These are phyloP conservation scores for Melopsittacus undulatus DNA, from an alignment of 2,797 vertebrate genomes.

Conservation along the genomic window DNA sequence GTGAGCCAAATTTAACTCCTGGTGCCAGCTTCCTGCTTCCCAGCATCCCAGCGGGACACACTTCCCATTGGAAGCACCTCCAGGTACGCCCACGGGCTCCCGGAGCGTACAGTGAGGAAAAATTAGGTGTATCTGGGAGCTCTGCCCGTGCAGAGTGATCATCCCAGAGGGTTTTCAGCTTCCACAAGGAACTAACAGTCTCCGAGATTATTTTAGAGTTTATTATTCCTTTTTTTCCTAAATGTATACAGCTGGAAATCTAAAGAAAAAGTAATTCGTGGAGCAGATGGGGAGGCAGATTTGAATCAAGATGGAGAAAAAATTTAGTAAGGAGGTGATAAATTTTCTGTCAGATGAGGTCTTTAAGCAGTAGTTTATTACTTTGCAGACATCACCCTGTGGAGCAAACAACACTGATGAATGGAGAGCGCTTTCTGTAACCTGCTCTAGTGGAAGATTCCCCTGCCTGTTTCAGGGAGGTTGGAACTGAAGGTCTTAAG, in stretches of 20 bases:
- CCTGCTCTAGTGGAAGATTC: neutral
- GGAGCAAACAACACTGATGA: neutral
- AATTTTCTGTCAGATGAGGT: too few relatives aligned
- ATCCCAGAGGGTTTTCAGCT: neutral
- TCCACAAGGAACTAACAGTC: neutral
- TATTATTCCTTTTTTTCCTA: neutral
- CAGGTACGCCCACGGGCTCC: neutral
- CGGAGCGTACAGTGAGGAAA: fast-evolving
- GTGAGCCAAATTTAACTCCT: neutral
- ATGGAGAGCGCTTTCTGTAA: neutral
- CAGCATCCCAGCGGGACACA: fast-evolving
- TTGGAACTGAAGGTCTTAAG: neutral
- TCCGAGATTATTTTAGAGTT: neutral
- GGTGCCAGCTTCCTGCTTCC: neutral
- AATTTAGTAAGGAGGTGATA: neutral
- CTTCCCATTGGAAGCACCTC: neutral
- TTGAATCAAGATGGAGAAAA: neutral
- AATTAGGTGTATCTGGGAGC: fast-evolving
- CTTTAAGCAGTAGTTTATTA: neutral
- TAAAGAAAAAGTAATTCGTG: neutral
- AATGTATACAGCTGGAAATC: neutral
- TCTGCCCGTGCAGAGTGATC: neutral
- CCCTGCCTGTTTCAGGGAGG: neutral
- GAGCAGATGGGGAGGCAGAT: neutral
- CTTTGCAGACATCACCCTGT: neutral